phyloP scores from a whole-genome alignment of 64 coral and sea anemone species.

The Pocillopora damicornis region DNA sequence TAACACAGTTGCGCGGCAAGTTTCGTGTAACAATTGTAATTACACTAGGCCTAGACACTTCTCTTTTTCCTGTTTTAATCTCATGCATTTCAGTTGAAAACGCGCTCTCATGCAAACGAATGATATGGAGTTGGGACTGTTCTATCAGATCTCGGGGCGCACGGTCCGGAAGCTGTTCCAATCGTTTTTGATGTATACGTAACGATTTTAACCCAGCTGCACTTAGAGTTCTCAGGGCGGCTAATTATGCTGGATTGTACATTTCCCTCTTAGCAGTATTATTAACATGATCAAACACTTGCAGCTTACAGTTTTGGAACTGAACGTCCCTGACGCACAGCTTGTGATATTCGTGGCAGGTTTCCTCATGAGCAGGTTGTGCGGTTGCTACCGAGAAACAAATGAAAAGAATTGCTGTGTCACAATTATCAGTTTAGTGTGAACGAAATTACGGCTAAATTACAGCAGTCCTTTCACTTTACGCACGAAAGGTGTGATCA shows the following conservation, averaged over 20 bases:
- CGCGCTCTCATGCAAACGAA: not conserved
- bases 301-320: slow-evolving; percentile 38
- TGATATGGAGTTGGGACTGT: not conserved
- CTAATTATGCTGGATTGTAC: not conserved
- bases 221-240: not conserved
- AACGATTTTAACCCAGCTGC: slow-evolving; percentile 24
- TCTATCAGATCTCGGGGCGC: not conserved
- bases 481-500: not conserved
- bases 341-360: slow-evolving; percentile 10
- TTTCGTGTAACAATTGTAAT: not conserved
- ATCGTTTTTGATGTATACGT: slow-evolving; percentile 5
- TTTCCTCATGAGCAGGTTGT: not conserved
- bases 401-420: not conserved
- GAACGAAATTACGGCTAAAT: not conserved
- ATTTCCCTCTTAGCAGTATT: not conserved
- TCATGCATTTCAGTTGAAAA: not conserved
- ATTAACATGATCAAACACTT: not conserved
- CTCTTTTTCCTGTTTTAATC: not conserved
- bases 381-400: not conserved
- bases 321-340: slow-evolving; percentile 10
- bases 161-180: not conserved
- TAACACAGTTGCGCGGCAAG: not conserved
- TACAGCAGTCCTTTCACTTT: not conserved
- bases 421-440: not conserved
- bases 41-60: not conserved